Percentiles rank a stretch among this genome's conserved stretches.
These are phyloP conservation scores for Dicyrtomina minuta DNA, from an alignment of 2,888 invertebrate genomes.

Conservation along the genomic window DNA sequence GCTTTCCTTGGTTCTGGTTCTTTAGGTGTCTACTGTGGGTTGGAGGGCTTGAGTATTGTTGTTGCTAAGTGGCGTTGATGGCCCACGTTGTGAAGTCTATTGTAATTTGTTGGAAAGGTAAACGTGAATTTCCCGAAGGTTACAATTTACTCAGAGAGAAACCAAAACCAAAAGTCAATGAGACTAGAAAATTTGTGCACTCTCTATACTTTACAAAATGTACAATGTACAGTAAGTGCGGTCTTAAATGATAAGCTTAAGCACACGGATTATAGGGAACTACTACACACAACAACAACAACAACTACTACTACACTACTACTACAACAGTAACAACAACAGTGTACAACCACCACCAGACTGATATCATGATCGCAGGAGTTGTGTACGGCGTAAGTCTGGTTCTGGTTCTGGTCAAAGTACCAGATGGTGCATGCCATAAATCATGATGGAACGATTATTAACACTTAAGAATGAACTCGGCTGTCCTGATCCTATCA, in stretches of 20 bases:
- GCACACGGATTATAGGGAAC: no score
- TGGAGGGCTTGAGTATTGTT: not conserved
- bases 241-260: not conserved
- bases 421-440: slow-evolving; percentile 10
- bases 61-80: slow-evolving; percentile 23
- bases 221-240: not conserved
- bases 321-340: no score
- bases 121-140: slow-evolving; percentile 10
- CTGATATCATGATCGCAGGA: not conserved
- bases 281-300: not conserved
- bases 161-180: no score
- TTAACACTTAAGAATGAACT: slow-evolving; percentile 17
- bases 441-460: slow-evolving; percentile 26
- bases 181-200: not conserved
- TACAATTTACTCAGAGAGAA: not conserved
- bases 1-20: no score
- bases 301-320: not conserved
- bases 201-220: no score
- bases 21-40: not conserved
- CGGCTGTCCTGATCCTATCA: slow-evolving; percentile 10
- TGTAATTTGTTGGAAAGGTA: slow-evolving; percentile 15
- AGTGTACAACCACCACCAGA: no score
- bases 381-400: no score
- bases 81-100: slow-evolving; percentile 15
- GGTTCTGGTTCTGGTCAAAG: slow-evolving; percentile 1